Conservation (phyloP, 2,888 invertebrate species). For the Willowsia nigromaculata region DNA sequence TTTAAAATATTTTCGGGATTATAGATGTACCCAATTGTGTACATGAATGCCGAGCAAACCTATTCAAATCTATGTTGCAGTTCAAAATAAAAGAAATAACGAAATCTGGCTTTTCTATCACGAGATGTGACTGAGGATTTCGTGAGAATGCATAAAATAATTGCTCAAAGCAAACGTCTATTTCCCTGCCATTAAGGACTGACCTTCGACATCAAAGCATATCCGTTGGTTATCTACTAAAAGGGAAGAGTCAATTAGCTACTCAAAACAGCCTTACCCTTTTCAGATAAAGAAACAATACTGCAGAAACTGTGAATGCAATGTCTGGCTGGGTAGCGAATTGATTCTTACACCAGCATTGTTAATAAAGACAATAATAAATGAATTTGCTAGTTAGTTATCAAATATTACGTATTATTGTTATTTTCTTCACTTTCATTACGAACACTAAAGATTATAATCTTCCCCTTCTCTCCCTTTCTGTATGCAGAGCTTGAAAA, state of each 20-base stretch:
- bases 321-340: background rate
- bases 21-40: no score
- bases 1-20: no score
- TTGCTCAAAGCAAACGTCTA: conserved; percentile 42
- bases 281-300: conserved; percentile 18
- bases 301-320: background rate
- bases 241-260: conserved; percentile 12
- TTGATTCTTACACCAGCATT: background rate
- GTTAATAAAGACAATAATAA: background rate
- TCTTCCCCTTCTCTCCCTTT: background rate
- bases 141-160: background rate
- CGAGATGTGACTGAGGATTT: background rate
- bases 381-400: background rate
- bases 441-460: background rate
- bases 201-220: conserved; percentile 31
- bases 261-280: background rate
- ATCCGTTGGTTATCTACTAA: conserved; percentile 30
- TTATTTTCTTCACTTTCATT: conserved; percentile 48
- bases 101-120: no score
- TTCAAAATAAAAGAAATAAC: no score
- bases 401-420: conserved; percentile 4
- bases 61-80: no score
- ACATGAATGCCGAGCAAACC: no score
- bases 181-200: conserved; percentile 26
- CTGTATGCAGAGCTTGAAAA: background rate